Evolutionary conservation across 2,888 invertebrate species (phyloP), one percentile per base, ranked within the genome.

Genomic region (Drosophila multiciliata): DNA sequence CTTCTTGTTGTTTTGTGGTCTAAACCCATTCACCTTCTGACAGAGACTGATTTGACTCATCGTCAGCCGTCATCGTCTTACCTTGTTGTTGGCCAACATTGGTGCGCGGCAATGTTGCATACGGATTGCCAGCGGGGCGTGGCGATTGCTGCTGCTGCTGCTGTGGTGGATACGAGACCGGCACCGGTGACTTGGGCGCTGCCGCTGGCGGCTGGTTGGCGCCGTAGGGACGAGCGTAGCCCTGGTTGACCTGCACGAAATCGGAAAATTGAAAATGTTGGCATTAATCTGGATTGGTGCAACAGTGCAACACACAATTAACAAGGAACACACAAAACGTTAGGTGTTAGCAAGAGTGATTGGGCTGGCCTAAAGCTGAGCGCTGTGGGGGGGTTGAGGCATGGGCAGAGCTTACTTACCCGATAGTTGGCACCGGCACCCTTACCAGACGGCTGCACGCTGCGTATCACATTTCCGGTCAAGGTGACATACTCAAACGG

Each of bases 401-500:
- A 36, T 20, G 26, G 20, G 26, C 23, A 36, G 2, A 26, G 17
- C 11, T 33, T 58, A 89, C 91, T 87, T 91, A 93, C 93, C 92
- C 91, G 91, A 71, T 93, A 92, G 77, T 78, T 91, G 76, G 86
- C 71, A 72, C 85, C 86, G 29, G 86, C 85, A 60, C 93, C 93
- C 91, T 93, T 93, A 88, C 93, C 93, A 72, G 93, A 93, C 70
- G 93, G 91, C 79, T 92, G 90, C 74, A 93, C 93, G 78, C 93
- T 93, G 80, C 92, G 91, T 75, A 93, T 93, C 71, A 93, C 92
- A 76, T 92, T 93, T 75, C 93, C 93, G 69, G 92, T 91, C 57
- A 92, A 79, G 64, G 93, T 93, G 61, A 93, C 92, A 78, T 93
- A 93, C 75, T 92, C 91, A 68, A 93, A 93, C 36, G 91, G 36